Percentiles rank a stretch among this genome's conserved stretches.
Evolutionary conservation across 2,888 invertebrate genomes (phyloP).

Genomic region (Pyrocoelia pectoralis): DNA sequence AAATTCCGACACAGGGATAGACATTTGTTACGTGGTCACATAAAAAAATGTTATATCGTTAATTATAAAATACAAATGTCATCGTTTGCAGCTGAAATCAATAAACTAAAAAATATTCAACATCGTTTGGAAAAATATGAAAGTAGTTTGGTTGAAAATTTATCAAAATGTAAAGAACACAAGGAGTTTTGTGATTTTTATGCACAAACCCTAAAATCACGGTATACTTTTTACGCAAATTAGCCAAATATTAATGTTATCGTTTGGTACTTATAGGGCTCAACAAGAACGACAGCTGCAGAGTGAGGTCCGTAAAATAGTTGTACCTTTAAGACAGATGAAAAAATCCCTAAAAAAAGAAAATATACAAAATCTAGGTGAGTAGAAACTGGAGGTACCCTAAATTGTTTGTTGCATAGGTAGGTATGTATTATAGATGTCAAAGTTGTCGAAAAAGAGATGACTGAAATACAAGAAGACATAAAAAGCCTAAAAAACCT

Average conservation of each 20-base stretch:
- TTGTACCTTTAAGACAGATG: conserved; percentile 39
- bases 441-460: conserved; percentile 49
- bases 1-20: conserved; percentile 39
- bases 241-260: background rate
- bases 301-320: conserved; percentile 37
- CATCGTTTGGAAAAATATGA: conserved; percentile 47
- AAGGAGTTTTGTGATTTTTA: conserved; percentile 35
- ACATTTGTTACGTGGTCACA: background rate
- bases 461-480: conserved; percentile 49
- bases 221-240: conserved; percentile 33
- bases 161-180: conserved; percentile 40
- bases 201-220: conserved; percentile 33
- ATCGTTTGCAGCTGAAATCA: conserved; percentile 41
- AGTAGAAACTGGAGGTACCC: background rate
- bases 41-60: background rate
- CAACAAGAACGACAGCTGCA: conserved; percentile 36
- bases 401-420: background rate
- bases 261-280: conserved; percentile 31
- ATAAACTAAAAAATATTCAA: conserved; percentile 48
- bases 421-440: too few relatives aligned
- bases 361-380: conserved; percentile 40
- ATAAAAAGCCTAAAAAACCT: conserved; percentile 46
- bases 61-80: conserved; percentile 18
- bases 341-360: conserved; percentile 39
- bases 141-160: conserved; percentile 39